These are phyloP conservation scores for Bombus affinis DNA, from an alignment of 1,140 invertebrate species.

Conservation along the genomic window DNA sequence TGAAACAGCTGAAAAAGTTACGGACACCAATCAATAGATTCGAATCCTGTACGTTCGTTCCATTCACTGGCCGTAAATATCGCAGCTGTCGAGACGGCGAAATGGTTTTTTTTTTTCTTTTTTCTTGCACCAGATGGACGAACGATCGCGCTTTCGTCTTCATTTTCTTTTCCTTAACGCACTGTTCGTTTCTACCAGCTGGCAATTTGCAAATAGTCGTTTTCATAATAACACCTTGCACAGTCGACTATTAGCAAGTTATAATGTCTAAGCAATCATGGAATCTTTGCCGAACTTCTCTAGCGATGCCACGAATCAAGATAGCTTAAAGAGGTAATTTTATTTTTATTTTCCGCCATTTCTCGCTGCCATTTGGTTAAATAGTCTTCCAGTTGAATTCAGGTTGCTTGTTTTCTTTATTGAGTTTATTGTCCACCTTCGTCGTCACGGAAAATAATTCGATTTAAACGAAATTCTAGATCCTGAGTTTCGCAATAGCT, in stretches of 20 bases:
- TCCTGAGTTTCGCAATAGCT: no score
- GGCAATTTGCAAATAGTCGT: slow-evolving; percentile 50
- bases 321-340: slow-evolving; percentile 64
- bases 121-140: not conserved
- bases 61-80: slow-evolving; percentile 28
- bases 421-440: no score
- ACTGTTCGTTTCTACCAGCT: slow-evolving; percentile 36
- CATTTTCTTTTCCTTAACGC: not conserved
- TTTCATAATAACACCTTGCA: slow-evolving; percentile 40
- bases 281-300: slow-evolving; percentile 66
- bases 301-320: slow-evolving; percentile 60
- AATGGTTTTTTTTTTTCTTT: slow-evolving; percentile 17
- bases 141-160: not conserved
- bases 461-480: no score
- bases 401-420: no score
- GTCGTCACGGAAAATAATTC: no score
- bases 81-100: slow-evolving; percentile 4
- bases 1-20: not conserved
- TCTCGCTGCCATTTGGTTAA: slow-evolving; percentile 14
- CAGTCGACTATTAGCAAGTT: slow-evolving; percentile 54
- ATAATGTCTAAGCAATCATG: slow-evolving; percentile 67
- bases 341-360: slow-evolving; percentile 56
- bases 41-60: not conserved
- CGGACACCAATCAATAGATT: not conserved
- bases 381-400: slow-evolving; percentile 10